Conservation (phyloP, 2,888 invertebrate genomes). For the Dichetophora obliterata region DNA sequence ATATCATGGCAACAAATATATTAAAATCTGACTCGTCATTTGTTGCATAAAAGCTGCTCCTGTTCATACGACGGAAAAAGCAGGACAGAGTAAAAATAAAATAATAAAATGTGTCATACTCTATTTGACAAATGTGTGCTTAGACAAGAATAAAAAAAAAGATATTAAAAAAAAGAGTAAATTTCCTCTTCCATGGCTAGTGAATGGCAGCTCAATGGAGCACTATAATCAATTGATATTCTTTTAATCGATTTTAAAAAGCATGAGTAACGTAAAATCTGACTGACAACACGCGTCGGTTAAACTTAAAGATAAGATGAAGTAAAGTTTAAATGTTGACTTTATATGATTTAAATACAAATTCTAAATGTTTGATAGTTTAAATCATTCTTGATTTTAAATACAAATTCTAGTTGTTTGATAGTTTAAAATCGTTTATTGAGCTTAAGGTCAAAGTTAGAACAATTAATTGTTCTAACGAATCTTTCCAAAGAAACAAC, state of each 20-base stretch:
- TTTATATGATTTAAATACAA: background rate
- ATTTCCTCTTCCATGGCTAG: constrained; percentile 22
- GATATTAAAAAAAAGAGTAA: background rate
- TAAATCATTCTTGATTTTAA: no score
- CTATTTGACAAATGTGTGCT: constrained; percentile 8
- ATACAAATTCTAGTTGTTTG: no score
- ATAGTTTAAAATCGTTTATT: no score
- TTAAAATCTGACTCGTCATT: constrained; percentile 10
- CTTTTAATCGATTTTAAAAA: constrained; percentile 27
- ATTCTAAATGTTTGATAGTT: no score
- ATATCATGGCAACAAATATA: background rate
- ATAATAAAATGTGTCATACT: constrained; percentile 7
- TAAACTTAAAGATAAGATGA: background rate
- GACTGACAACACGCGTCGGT: background rate
- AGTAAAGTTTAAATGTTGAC: background rate
- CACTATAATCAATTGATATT: constrained; percentile 7
- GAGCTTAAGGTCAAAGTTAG: no score
- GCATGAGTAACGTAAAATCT: constrained; percentile 22
- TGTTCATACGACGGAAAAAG: background rate
- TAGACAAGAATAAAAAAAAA: background rate
- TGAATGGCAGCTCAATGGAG: background rate
- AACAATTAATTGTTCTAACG: no score
- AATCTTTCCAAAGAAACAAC: no score
- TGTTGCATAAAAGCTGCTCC: background rate
- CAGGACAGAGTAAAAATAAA: background rate